These are phyloP conservation scores for Pan paniscus DNA, from an alignment of 2,113 vertebrate genomes.

Conservation along the genomic window DNA sequence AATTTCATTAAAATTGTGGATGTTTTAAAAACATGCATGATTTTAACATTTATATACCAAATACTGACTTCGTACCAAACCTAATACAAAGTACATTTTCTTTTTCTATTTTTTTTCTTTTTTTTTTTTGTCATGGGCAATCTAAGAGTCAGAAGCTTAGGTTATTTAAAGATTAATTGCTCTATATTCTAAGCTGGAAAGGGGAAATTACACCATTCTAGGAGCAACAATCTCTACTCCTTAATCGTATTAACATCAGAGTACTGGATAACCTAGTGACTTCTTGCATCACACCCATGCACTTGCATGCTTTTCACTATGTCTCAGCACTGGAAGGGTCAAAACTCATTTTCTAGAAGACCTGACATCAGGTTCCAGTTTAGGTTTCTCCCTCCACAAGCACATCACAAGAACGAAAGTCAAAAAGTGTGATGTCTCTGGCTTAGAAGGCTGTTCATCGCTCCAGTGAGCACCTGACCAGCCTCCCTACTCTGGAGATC, in stretches of 20 bases:
- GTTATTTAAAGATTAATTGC: neutral
- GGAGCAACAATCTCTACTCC: neutral
- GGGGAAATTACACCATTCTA: neutral
- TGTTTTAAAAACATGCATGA: neutral
- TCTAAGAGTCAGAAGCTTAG: neutral
- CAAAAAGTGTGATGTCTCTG: neutral
- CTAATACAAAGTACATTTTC: neutral
- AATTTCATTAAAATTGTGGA: neutral
- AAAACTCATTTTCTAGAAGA: neutral
- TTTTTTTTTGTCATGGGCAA: neutral
- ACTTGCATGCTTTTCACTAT: neutral
- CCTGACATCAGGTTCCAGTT: neutral
- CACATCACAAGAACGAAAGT: neutral
- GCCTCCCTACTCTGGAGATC: neutral
- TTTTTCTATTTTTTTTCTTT: neutral
- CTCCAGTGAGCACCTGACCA: neutral
- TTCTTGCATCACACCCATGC: neutral
- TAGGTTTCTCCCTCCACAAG: neutral
- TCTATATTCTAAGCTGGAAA: neutral
- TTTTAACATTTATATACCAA: neutral
- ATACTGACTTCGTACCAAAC: neutral
- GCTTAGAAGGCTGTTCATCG: accelerated
- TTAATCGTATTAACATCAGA: neutral
- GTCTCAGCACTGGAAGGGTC: neutral
- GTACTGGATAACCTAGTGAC: neutral